Conservation (phyloP, 2,113 vertebrate genomes). For the Plecturocebus donacophilus region DNA sequence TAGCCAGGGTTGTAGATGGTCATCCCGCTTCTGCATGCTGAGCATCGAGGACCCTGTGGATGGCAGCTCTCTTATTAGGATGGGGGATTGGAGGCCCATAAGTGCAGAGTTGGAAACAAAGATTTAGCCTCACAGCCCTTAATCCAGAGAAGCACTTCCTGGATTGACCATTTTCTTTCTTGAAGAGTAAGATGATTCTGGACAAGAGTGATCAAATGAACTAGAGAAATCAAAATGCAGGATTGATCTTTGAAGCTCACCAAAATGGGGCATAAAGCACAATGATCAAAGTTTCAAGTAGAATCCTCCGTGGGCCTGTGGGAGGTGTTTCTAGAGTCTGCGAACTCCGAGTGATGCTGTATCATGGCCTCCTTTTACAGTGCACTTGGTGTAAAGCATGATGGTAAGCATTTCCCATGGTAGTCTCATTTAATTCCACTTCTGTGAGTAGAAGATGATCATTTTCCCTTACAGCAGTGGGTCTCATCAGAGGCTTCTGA, state of each 20-base stretch:
- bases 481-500: background rate
- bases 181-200: background rate
- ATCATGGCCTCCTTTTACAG: rapidly evolving
- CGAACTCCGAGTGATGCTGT: background rate
- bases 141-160: background rate
- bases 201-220: background rate
- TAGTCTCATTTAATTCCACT: background rate
- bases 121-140: background rate
- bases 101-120: background rate
- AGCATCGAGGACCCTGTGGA: background rate
- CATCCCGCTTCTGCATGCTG: background rate
- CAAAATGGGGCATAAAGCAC: background rate
- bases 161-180: background rate
- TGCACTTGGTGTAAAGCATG: background rate
- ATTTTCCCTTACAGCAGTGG: background rate
- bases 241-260: background rate
- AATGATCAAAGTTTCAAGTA: background rate
- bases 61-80: background rate
- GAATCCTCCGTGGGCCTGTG: background rate
- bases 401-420: background rate
- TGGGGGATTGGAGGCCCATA: background rate
- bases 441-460: background rate
- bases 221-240: background rate
- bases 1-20: background rate
- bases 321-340: background rate